These are phyloP conservation scores for Panonychus citri DNA, from an alignment of 1,140 invertebrate genomes.

Conservation along the genomic window DNA sequence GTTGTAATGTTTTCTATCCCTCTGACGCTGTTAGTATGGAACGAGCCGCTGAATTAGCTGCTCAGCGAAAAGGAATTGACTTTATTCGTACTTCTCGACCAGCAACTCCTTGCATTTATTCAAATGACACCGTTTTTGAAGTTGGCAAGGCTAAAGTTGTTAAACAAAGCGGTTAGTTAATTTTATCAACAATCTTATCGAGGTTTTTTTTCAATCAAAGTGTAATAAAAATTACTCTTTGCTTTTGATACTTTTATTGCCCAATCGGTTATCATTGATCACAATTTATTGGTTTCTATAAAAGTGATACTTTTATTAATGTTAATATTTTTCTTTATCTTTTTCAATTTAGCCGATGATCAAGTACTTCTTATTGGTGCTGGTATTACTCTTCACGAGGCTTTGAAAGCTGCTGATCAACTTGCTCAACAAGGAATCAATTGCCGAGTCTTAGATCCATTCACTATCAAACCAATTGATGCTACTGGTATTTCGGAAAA, in stretches of 20 bases:
- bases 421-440: constrained; percentile 38
- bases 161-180: neutral
- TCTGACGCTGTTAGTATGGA: constrained; percentile 82
- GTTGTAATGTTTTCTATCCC: constrained; percentile 87
- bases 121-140: constrained; percentile 57
- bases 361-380: constrained; percentile 61
- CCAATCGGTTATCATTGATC: too few species aligned
- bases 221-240: too few species aligned
- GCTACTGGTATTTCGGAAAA: constrained; percentile 43
- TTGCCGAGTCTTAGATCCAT: constrained; percentile 66
- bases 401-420: constrained; percentile 53
- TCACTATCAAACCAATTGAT: constrained; percentile 90
- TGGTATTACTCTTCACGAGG: constrained; percentile 78
- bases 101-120: constrained; percentile 62
- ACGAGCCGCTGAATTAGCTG: constrained; percentile 76
- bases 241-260: too few species aligned
- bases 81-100: constrained; percentile 89
- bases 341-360: constrained; percentile 35
- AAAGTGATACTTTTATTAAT: neutral
- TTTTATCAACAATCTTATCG: too few species aligned
- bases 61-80: constrained; percentile 81
- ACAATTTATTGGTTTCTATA: too few species aligned
- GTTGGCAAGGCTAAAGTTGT: constrained; percentile 33
- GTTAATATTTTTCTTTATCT: neutral
- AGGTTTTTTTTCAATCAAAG: too few species aligned